Evolutionary conservation across 2,113 vertebrate species (phyloP), one percentile per base, ranked within the genome.

Genomic region (Brachirus orientalis): DNA sequence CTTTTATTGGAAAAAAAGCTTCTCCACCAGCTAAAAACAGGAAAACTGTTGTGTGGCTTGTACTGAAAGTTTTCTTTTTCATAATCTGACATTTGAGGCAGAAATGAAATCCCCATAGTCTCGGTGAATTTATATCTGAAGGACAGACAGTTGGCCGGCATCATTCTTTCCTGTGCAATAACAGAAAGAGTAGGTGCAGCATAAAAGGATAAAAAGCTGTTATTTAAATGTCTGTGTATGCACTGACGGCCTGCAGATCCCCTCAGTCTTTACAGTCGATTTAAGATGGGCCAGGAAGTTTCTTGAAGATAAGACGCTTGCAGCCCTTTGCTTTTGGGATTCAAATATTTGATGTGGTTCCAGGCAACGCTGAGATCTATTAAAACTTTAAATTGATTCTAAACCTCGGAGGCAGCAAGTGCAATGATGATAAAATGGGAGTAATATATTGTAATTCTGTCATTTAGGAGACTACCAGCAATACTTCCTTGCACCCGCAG

Each of bases 361-460:
- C 8, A 46, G 50, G 16, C 13, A 0, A 75, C 55, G 69, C 52
- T 12, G 37, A 40, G 69, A 79, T 80, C 77, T 84, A 63, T 85
- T 82, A 78, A 61, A 77, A 75, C 59, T 72, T 76, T 68, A 63
- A 86, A 83, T 69, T 75, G 33, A 68, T 74, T 75, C 20, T 58
- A 51, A 78, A 68, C 61, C 64, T 85, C 7, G 14, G 57, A 74
- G 69, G 57, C 33, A 36, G 53, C 10, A n/a, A n/a, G 19, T 58
- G 55, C 61, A 63, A 19, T 19, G 59, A 50, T 37, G 33, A 84
- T 75, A 79, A 71, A 72, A 62, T 45, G 52, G n/a, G 36, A 55
- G 38, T 72, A 63, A 70, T 71, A 38, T 54, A 55, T 55, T 55
- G 53, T 55, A 43, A 72, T 63, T 58, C 9, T 77, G 69, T 72